phyloP scores from a whole-genome alignment of 2,113 vertebrate species.

The Isichthys henryi region DNA sequence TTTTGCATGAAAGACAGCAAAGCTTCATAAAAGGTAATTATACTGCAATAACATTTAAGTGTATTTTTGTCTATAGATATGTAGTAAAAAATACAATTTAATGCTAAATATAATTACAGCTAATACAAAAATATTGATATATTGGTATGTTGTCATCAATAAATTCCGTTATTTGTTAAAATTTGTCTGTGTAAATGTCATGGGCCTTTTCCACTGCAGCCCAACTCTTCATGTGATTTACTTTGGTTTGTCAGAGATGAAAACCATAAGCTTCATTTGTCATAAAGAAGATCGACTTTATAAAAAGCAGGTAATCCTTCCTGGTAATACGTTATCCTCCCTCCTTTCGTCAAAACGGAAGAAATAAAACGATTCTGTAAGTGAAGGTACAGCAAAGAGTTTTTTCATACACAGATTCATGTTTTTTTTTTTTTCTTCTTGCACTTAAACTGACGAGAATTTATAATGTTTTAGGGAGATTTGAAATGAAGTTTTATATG shows the following conservation, averaged over 20 bases:
- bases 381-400: neutral
- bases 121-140: neutral
- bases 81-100: conserved; percentile 3
- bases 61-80: conserved; percentile 5
- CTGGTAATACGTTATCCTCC: neutral
- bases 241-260: neutral
- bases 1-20: conserved; percentile 3
- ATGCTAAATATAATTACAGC: neutral
- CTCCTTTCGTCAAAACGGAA: neutral
- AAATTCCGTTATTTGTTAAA: neutral
- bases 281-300: neutral
- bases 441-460: neutral
- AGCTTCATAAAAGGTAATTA: conserved; percentile 10
- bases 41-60: neutral
- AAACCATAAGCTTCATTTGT: neutral
- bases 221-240: neutral
- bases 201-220: neutral
- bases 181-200: neutral
- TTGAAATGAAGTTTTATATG: neutral
- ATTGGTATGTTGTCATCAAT: neutral
- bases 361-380: neutral
- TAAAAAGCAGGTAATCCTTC: neutral
- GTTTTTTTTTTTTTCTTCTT: neutral
- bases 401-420: neutral
- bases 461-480: neutral